These are phyloP conservation scores for Gonioctena quinquepunctata DNA, from an alignment of 1,140 invertebrate genomes.

Conservation along the genomic window DNA sequence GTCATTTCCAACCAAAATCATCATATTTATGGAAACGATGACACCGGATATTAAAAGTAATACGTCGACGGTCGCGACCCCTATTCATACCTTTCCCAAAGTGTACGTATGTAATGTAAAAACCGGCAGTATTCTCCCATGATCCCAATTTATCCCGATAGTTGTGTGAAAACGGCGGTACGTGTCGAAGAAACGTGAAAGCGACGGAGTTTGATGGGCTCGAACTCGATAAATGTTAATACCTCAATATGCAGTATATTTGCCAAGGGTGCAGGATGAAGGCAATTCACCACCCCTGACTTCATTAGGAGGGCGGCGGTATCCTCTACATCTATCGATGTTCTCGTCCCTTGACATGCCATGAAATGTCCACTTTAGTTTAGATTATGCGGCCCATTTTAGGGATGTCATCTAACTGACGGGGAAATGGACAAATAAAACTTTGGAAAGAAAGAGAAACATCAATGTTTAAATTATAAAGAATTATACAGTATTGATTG, in stretches of 20 bases:
- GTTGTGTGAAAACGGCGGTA: slow-evolving; percentile 32
- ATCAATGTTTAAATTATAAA: no score
- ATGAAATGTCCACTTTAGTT: not conserved
- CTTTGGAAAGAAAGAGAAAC: no score
- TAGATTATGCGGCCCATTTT: no score
- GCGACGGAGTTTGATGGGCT: slow-evolving; percentile 33
- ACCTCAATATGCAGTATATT: slow-evolving; percentile 55
- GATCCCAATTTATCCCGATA: slow-evolving; percentile 38
- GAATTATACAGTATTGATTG: no score
- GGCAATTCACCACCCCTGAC: slow-evolving; percentile 6
- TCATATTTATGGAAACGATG: not conserved
- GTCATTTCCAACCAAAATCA: no score
- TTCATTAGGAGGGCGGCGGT: not conserved
- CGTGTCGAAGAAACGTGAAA: slow-evolving; percentile 30
- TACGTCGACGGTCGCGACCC: not conserved
- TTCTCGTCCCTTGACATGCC: not conserved
- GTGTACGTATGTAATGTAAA: slow-evolving; percentile 12
- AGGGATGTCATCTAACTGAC: no score
- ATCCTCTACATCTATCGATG: not conserved
- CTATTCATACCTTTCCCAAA: not conserved
- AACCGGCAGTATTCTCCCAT: slow-evolving; percentile 19
- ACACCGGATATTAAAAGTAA: not conserved
- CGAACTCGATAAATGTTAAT: slow-evolving; percentile 52
- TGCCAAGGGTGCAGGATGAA: slow-evolving; percentile 27
- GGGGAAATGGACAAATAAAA: no score